A percentile compares a stretch with the other conserved stretches of the same genome.
These are phyloP conservation scores for Mantis religiosa DNA, from an alignment of 2,888 invertebrate species.

Conservation along the genomic window DNA sequence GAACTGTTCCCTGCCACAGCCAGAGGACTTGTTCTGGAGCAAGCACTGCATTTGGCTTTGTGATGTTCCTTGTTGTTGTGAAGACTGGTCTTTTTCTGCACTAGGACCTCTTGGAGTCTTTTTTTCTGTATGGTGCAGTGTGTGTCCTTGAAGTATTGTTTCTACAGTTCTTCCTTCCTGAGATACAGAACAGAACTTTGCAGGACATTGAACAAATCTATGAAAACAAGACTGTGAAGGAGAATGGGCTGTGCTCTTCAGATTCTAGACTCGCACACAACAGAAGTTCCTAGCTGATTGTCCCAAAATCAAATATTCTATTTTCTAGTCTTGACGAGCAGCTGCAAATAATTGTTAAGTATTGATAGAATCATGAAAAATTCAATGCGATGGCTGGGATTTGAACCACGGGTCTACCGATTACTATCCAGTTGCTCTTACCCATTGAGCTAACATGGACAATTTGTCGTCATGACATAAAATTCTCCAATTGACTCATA, in stretches of 20 bases:
- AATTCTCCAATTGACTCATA: no score
- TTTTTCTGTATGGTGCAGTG: slow-evolving; percentile 55
- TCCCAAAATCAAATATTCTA: no score
- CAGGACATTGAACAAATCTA: slow-evolving; percentile 59
- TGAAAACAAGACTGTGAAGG: background rate
- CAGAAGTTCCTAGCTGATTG: background rate
- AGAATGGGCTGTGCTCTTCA: background rate
- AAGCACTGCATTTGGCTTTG: slow-evolving; percentile 60
- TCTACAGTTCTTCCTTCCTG: slow-evolving; percentile 59
- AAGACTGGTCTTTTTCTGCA: slow-evolving; percentile 57
- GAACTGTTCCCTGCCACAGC: slow-evolving; percentile 60
- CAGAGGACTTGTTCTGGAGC: slow-evolving; percentile 62
- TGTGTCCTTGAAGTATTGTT: slow-evolving; percentile 56
- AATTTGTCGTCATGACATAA: no score
- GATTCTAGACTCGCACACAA: background rate
- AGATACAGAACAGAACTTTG: slow-evolving; percentile 65
- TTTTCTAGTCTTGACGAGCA: no score
- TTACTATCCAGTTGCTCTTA: no score
- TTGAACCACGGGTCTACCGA: no score
- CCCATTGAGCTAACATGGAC: no score
- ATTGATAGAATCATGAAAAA: no score
- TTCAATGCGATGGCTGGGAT: no score
- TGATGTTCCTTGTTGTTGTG: slow-evolving; percentile 61
- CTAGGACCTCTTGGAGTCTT: slow-evolving; percentile 62
- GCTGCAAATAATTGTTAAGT: no score